A percentile compares a stretch with the other conserved stretches of the same genome.
These are phyloP conservation scores for Leptopilina clavipes DNA, from an alignment of 1,140 invertebrate genomes.

Conservation along the genomic window DNA sequence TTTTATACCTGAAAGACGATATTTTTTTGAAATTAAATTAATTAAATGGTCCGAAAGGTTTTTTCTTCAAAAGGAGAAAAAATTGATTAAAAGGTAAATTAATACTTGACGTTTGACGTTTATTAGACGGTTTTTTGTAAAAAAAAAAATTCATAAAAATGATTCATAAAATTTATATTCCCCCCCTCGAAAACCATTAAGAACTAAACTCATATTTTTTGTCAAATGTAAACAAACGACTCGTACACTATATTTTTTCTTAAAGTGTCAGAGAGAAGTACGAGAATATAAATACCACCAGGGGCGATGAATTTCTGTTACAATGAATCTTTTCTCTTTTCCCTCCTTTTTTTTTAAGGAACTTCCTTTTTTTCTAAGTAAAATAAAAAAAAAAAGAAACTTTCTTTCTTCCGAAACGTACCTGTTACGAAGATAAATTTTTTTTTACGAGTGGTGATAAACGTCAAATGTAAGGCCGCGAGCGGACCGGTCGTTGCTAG, in stretches of 20 bases:
- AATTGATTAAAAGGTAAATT: too few species aligned
- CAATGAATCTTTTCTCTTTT: constrained; percentile 12
- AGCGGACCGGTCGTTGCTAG: neutral
- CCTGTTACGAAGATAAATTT: constrained; percentile 33
- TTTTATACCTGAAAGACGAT: too few species aligned
- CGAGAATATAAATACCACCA: neutral
- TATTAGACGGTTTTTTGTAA: too few species aligned
- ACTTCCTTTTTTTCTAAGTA: neutral
- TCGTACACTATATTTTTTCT: neutral
- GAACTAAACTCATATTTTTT: neutral
- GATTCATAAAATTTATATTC: constrained; percentile 16
- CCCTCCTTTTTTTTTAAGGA: neutral
- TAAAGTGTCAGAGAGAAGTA: neutral
- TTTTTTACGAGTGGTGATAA: constrained; percentile 32
- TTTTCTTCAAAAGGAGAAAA: too few species aligned
- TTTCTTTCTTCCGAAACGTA: constrained; percentile 17
- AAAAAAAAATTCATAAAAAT: neutral
- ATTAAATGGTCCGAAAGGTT: too few species aligned
- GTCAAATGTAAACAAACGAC: constrained; percentile 1
- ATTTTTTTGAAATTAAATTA: too few species aligned
- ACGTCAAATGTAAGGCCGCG: constrained; percentile 24
- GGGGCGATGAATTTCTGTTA: neutral
- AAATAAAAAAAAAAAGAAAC: neutral
- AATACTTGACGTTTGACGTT: too few species aligned
- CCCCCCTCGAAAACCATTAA: neutral